Evolutionary conservation across 1,140 invertebrate species (phyloP), one percentile per base, ranked within the genome.

Genomic region (Thalassaphorura encarpata): DNA sequence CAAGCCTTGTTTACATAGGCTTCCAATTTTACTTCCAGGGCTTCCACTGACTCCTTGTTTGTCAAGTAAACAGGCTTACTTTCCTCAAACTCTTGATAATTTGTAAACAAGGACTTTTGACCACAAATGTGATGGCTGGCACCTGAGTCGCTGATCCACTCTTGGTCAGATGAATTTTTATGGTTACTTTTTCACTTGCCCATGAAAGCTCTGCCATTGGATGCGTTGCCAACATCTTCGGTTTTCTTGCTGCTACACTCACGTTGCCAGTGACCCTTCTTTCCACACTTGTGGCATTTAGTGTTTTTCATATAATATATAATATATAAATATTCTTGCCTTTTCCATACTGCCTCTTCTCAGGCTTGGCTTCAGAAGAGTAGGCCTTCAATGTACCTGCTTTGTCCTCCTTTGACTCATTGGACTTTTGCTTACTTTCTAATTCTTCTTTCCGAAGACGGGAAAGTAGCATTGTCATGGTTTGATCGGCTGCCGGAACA

Each of bases 81-180:
- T 23, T 23, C 4, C 28, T 36, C 19, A 26, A 54, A 45, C 18
- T 16, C 21, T 11, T 33, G 15, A 41, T 45, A 59, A 5, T 43
- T 24, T 15, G 29, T 13, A 19, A 59, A 54, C 57, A 52, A 59
- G 13, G 33, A 36, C 21, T 15, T 39, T 11, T 27, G 19, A 19
- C 57, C 57, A 36, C 43, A 48, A 11, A 59, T 31, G 36, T 52
- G 50, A 4, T 52, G 50, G n/a, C n/a, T 48, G 23, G 46, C 46
- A 11, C 46, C 46, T 26, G 46, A 48, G 46, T 48, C 46, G 26
- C 46, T 27, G 6, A 23, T 8, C 46, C 46, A 48, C 21, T 28
- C 11, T 33, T 11, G 16, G 5, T 3, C 23, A 11, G 4, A 26
- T 11, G 26, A 13, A 18, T 36, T 29, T 33, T 13, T 21, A 29